Evolutionary conservation across 2,113 vertebrate species (phyloP).

Genomic region (Oncorhynchus keta): DNA sequence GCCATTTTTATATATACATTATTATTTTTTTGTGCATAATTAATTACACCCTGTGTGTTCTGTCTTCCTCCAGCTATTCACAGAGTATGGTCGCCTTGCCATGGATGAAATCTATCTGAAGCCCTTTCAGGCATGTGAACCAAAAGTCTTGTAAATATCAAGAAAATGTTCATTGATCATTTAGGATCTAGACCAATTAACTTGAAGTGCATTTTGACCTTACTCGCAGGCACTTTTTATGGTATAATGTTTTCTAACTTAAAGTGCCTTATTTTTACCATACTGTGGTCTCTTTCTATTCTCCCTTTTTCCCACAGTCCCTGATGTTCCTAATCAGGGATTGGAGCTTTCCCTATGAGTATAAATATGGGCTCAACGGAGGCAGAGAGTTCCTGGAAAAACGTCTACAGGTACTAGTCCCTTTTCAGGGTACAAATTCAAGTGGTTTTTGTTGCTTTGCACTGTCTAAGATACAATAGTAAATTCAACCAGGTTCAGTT

Average conservation of each 20-base stretch:
- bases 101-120: slow-evolving; percentile 91
- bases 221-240: neutral
- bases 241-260: too few relatives aligned
- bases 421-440: neutral
- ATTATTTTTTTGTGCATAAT: too few relatives aligned
- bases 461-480: neutral
- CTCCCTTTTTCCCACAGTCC: slow-evolving; percentile 66
- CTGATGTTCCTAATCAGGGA: slow-evolving; percentile 90
- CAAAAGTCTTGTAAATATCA: neutral
- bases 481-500: neutral
- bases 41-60: neutral
- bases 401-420: slow-evolving; percentile 77
- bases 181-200: too few relatives aligned
- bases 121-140: slow-evolving; percentile 84
- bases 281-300: neutral
- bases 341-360: slow-evolving; percentile 93
- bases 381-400: slow-evolving; percentile 84
- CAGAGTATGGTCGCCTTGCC: slow-evolving; percentile 89
- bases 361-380: slow-evolving; percentile 81
- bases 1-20: too few relatives aligned
- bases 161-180: too few relatives aligned
- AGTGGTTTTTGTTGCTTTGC: neutral
- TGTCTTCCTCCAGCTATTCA: slow-evolving; percentile 79
- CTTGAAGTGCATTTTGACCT: neutral
- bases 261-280: neutral